Evolutionary conservation across 2,888 invertebrate species (phyloP), one percentile per base, ranked within the genome.

Genomic region (Platycheirus rosarum): DNA sequence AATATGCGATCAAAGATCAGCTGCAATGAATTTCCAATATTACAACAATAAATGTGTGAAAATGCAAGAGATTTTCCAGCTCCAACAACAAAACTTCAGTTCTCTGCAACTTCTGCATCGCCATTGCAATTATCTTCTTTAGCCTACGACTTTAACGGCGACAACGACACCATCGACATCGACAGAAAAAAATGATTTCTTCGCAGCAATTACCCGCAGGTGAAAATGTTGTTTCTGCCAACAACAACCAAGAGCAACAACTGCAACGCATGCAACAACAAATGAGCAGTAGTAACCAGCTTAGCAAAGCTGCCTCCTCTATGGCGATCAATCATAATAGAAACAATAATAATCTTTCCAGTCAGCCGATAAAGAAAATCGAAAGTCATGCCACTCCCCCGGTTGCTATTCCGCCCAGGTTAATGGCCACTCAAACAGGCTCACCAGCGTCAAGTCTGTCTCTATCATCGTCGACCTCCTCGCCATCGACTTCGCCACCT

Each of bases 401-500:
- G 8, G 86, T 86, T 37, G 71, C 87, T 0, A 88, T 86, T 84
- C 86, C 88, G n/a, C 88, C 89, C 8, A 77, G 87, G 2, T 87
- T 89, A 37, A 85, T 88, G 60, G 86, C 88, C 18, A 13, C 16
- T 16, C 84, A 85, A 32, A 79, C 85, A 51, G 85, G 87, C 23
- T 90, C 90, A 75, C 89, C 90, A 23, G 87, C 87, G 0, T 89
- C 90, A 0, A 87, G 86, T 70, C 86, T 89, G 32, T 89, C 90
- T 46, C 86, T 89, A 23, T 86, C 90, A 13, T 90, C 90, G 0
- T 89, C 90, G 3, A 88, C 89, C 51, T 88, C 89, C 2, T 88
- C 91, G 23, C 87, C 89, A 0, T 90, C 90, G 1, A 86, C 88
- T 1, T 89, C 89, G 11, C 89, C 90, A 2, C 90, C 90, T 2